Conservation (phyloP, 2,888 invertebrate genomes). For the Sphaerophoria rueppellii region DNA sequence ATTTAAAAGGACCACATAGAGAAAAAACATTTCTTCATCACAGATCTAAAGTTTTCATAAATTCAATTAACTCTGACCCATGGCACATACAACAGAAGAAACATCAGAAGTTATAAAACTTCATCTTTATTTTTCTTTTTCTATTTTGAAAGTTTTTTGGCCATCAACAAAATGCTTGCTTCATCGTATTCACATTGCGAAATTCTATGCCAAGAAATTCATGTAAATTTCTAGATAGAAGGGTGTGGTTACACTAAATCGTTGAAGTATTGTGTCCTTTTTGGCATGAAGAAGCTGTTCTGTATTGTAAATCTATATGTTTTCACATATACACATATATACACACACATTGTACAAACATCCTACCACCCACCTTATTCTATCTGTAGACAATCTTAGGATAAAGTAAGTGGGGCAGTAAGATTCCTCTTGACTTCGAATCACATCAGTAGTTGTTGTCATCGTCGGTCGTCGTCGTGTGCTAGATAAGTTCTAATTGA, state of each 20-base stretch:
- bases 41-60: slow-evolving; percentile 64
- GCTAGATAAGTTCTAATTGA: slow-evolving; percentile 70
- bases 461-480: slow-evolving; percentile 9
- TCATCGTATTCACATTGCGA: slow-evolving; percentile 13
- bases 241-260: slow-evolving; percentile 24
- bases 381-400: slow-evolving; percentile 47
- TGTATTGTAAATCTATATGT: slow-evolving; percentile 1
- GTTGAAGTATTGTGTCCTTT: slow-evolving; percentile 45
- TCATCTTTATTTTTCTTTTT: slow-evolving; percentile 24
- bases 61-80: slow-evolving; percentile 70
- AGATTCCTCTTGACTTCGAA: slow-evolving; percentile 45
- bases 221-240: slow-evolving; percentile 43
- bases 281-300: slow-evolving; percentile 45
- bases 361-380: slow-evolving; percentile 24
- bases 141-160: slow-evolving; percentile 29
- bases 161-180: slow-evolving; percentile 30
- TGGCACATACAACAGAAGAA: slow-evolving; percentile 42
- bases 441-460: neutral
- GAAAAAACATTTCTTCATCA: slow-evolving; percentile 39
- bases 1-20: neutral
- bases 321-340: too few relatives aligned
- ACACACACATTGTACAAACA: neutral
- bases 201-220: slow-evolving; percentile 62
- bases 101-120: slow-evolving; percentile 56
- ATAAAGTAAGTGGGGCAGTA: slow-evolving; percentile 60